phyloP scores from a whole-genome alignment of 2,797 vertebrate genomes.

The Xiphorhynchus erythropygius region DNA sequence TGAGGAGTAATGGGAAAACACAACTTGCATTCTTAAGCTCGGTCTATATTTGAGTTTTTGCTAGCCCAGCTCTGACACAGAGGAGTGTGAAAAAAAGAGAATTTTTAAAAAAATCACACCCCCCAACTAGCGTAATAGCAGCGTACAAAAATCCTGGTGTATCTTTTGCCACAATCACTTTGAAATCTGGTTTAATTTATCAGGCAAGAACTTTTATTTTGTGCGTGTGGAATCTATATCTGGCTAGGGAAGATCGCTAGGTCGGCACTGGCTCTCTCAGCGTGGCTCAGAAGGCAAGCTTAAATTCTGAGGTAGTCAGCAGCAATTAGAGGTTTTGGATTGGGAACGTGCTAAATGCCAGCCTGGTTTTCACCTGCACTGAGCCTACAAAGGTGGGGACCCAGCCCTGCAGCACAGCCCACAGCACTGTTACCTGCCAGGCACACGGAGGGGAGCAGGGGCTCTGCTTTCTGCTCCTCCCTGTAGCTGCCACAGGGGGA shows the following conservation, averaged over 20 bases:
- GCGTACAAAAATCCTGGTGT: background rate
- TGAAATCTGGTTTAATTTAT: conserved; percentile 22
- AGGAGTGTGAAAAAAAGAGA: fast-evolving
- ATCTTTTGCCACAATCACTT: background rate
- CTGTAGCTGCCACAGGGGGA: background rate
- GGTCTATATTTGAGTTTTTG: conserved; percentile 6
- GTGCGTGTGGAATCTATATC: background rate
- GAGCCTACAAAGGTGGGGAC: background rate
- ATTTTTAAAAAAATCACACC: background rate
- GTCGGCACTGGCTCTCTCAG: fast-evolving
- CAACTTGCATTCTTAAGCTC: background rate
- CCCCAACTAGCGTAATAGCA: background rate
- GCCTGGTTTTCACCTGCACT: background rate
- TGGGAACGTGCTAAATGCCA: background rate
- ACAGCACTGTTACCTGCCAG: background rate
- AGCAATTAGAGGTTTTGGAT: background rate
- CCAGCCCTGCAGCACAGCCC: background rate
- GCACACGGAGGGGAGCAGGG: background rate
- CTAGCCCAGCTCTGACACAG: background rate
- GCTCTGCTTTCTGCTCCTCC: background rate
- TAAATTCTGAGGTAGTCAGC: background rate
- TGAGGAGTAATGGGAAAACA: background rate
- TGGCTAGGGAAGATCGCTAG: background rate
- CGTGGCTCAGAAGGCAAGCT: background rate
- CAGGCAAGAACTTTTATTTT: background rate